Percentiles rank a stretch among this genome's conserved stretches.
These are phyloP conservation scores for Phlogophora meticulosa DNA, from an alignment of 2,888 invertebrate species.

Conservation along the genomic window DNA sequence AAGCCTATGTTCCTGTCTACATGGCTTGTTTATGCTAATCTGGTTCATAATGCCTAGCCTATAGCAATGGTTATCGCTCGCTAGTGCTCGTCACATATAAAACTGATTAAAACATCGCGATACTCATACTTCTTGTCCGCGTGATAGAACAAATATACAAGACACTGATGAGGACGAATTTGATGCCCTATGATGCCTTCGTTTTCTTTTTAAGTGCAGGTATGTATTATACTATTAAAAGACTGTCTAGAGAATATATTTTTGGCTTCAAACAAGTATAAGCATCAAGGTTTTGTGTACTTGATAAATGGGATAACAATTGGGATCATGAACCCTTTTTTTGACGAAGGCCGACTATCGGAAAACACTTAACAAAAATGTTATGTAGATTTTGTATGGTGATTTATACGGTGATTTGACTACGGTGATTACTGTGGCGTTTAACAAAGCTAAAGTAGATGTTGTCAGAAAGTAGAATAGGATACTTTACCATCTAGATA, in stretches of 20 bases:
- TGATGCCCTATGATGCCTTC: no score
- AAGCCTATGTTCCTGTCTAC: slow-evolving; percentile 29
- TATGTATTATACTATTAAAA: no score
- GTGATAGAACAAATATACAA: no score
- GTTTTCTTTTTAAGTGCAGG: no score
- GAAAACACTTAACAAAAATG: slow-evolving; percentile 32
- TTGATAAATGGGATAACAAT: slow-evolving; percentile 37
- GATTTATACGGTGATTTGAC: not conserved
- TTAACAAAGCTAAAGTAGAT: no score
- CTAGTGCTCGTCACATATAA: no score
- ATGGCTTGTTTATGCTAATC: slow-evolving; percentile 56
- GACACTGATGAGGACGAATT: no score
- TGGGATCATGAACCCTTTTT: slow-evolving; percentile 30
- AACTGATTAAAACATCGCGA: no score
- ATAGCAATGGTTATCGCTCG: not conserved
- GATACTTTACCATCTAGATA: no score
- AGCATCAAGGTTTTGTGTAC: slow-evolving; percentile 14
- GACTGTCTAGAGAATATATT: no score
- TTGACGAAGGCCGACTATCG: slow-evolving; percentile 15
- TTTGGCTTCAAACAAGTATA: slow-evolving; percentile 5
- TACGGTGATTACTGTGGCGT: not conserved
- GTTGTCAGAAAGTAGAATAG: no score
- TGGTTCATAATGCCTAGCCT: slow-evolving; percentile 13
- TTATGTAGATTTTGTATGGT: slow-evolving; percentile 16
- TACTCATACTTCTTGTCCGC: no score